These are phyloP conservation scores for Nycticorax nycticorax DNA, from an alignment of 2,113 vertebrate genomes.

Conservation along the genomic window DNA sequence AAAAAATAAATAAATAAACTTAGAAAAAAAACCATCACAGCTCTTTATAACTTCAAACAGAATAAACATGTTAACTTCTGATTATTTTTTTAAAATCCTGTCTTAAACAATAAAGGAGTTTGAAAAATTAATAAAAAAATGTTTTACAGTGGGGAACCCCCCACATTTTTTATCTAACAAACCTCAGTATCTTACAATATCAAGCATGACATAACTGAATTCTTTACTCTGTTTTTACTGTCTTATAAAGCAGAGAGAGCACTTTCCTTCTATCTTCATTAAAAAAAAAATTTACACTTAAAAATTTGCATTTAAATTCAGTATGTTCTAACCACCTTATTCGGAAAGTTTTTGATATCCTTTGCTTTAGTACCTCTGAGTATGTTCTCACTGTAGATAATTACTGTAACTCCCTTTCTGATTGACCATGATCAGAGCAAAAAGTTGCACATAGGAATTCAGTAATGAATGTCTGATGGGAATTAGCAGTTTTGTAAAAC, in stretches of 20 bases:
- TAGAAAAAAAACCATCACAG: neutral
- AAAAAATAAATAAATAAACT: neutral
- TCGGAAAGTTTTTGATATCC: neutral
- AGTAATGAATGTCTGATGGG: neutral
- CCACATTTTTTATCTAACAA: neutral
- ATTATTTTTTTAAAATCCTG: neutral
- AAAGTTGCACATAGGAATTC: neutral
- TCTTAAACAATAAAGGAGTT: neutral
- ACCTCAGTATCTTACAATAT: neutral
- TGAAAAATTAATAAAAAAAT: neutral
- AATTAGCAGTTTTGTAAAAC: neutral
- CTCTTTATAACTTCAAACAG: neutral
- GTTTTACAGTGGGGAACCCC: neutral
- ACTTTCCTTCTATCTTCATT: neutral
- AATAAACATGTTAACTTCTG: neutral
- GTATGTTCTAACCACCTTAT: neutral
- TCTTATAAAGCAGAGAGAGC: neutral
- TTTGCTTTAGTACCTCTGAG: neutral
- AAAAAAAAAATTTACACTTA: neutral
- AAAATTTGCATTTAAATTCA: no score
- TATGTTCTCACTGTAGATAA: neutral
- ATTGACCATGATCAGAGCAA: neutral
- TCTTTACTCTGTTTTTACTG: neutral
- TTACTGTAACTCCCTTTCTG: neutral
- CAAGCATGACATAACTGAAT: neutral